phyloP scores from a whole-genome alignment of 2,113 vertebrate species.

The Calyptomena viridis region DNA sequence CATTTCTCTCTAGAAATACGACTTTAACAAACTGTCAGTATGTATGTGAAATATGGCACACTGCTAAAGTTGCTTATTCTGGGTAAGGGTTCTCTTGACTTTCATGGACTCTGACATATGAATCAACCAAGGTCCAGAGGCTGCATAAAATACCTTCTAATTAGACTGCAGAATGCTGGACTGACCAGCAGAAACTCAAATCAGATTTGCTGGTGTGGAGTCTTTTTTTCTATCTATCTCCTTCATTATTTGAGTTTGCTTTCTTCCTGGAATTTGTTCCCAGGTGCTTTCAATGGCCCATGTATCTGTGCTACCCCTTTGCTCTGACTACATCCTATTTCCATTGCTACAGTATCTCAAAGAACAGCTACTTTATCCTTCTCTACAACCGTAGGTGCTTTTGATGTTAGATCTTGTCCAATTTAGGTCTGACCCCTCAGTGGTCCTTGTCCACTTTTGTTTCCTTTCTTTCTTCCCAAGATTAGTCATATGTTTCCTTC shows the following conservation, averaged over 20 bases:
- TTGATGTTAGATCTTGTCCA: background rate
- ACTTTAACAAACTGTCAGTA: background rate
- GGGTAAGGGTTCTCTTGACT: background rate
- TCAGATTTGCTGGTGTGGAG: background rate
- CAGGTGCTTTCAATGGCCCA: background rate
- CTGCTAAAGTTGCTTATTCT: rapidly evolving
- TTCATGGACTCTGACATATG: background rate
- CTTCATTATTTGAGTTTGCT: background rate
- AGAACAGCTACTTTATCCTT: background rate
- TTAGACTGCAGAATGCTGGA: background rate
- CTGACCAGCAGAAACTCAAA: background rate
- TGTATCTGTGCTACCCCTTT: background rate
- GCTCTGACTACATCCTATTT: background rate
- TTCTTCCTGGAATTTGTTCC: background rate
- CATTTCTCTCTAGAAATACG: background rate
- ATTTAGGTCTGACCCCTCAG: background rate
- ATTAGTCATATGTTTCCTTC: background rate
- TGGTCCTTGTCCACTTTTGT: background rate
- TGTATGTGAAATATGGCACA: background rate
- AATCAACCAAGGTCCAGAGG: background rate
- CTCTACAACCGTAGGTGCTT: background rate
- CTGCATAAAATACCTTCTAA: background rate
- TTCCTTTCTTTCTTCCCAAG: background rate
- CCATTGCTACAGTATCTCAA: background rate
- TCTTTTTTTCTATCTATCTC: background rate